Evolutionary conservation across 2,797 vertebrate species (phyloP).

Genomic region (Delichon dasypus): DNA sequence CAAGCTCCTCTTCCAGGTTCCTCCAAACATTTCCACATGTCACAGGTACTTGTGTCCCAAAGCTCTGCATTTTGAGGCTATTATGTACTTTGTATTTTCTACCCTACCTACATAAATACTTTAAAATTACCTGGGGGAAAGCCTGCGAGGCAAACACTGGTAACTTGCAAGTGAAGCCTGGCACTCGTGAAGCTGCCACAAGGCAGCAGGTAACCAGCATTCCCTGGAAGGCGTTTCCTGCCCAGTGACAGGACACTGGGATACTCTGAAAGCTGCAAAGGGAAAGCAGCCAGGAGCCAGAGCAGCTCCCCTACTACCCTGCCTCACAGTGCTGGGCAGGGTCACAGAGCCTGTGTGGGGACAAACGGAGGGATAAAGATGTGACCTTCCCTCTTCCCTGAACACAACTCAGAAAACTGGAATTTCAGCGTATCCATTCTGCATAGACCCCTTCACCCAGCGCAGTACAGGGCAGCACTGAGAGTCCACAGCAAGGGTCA

Average conservation of each 20-base stretch:
- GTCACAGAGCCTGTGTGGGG: neutral
- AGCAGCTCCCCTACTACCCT: neutral
- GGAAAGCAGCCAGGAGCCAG: neutral
- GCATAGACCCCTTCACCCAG: accelerated
- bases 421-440: neutral
- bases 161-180: neutral
- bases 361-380: neutral
- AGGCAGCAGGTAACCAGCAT: neutral
- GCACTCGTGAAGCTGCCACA: accelerated
- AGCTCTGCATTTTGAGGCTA: neutral
- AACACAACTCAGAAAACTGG: neutral
- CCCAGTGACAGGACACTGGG: neutral
- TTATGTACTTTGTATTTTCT: neutral
- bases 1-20: neutral
- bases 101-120: neutral
- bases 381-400: neutral
- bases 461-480: neutral
- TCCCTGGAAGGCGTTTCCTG: neutral
- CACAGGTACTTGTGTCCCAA: neutral
- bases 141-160: neutral
- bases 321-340: accelerated
- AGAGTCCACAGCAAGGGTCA: neutral
- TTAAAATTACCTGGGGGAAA: neutral
- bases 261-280: neutral
- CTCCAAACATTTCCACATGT: neutral